Evolutionary conservation across 2,888 invertebrate species (phyloP).

Genomic region (Gordius sp.): DNA sequence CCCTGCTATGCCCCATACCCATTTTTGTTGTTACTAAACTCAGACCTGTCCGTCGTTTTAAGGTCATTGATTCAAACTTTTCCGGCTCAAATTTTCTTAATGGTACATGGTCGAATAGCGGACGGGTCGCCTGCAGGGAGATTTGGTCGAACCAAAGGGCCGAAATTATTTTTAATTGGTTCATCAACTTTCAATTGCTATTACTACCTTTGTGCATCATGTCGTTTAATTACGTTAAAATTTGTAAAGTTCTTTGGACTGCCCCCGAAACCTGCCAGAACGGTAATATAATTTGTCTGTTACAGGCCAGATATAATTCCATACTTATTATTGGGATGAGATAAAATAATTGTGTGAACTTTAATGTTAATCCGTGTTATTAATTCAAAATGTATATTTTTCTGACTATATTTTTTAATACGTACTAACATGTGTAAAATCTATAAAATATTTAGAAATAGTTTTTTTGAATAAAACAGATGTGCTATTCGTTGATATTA

Average conservation of each 20-base stretch:
- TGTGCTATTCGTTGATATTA: too few species aligned
- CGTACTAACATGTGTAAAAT: too few species aligned
- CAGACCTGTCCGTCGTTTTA: constrained; percentile 20
- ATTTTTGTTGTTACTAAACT: constrained; percentile 31
- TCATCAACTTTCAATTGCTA: constrained; percentile 43
- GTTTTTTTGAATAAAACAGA: too few species aligned
- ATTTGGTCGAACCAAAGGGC: constrained; percentile 39
- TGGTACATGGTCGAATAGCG: constrained; percentile 5
- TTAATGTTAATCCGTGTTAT: too few species aligned
- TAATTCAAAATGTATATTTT: too few species aligned
- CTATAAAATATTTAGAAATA: too few species aligned
- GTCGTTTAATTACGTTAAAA: constrained; percentile 41
- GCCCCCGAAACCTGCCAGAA: too few species aligned
- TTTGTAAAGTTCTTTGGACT: neutral
- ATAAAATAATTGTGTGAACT: too few species aligned
- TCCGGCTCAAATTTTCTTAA: neutral
- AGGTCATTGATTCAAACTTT: neutral
- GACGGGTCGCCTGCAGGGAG: constrained; percentile 37
- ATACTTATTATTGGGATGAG: too few species aligned
- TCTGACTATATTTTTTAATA: too few species aligned
- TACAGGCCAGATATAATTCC: too few species aligned
- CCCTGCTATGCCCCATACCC: constrained; percentile 40
- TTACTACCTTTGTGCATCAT: constrained; percentile 48
- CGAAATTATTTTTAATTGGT: constrained; percentile 44
- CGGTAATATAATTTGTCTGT: too few species aligned